Percentiles rank a stretch among this genome's conserved stretches.
phyloP scores from a whole-genome alignment of 1,140 invertebrate genomes.

The Dolichoris vasculosae region DNA sequence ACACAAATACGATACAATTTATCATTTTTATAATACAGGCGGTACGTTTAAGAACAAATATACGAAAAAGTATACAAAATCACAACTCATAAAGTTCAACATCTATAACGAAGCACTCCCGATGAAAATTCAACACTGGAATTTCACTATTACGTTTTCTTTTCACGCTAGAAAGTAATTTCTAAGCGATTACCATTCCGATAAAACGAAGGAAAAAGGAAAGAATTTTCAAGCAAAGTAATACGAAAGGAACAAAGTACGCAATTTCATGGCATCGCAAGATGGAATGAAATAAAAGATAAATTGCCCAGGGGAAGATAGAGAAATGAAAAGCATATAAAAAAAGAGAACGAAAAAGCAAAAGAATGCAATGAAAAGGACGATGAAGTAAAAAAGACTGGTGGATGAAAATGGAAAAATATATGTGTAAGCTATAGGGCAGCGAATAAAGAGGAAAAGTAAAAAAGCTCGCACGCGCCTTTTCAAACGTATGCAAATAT shows the following conservation, averaged over 20 bases:
- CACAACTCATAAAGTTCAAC: background rate
- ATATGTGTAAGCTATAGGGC: background rate
- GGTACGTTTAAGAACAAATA: background rate
- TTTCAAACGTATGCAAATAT: constrained; percentile 25
- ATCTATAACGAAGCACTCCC: background rate
- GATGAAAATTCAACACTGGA: background rate
- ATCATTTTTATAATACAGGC: background rate
- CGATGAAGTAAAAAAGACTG: constrained; percentile 17
- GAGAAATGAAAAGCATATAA: constrained; percentile 13
- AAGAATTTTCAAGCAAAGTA: constrained; percentile 36
- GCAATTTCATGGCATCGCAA: constrained; percentile 24
- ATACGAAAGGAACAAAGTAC: constrained; percentile 26
- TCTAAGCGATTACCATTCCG: constrained; percentile 39
- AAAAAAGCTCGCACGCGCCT: background rate
- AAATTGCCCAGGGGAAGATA: constrained; percentile 34
- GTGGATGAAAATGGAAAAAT: constrained; percentile 12
- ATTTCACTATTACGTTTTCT: constrained; percentile 14
- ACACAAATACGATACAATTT: too few species aligned
- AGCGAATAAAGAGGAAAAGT: background rate
- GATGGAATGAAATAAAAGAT: constrained; percentile 51
- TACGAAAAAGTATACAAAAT: background rate
- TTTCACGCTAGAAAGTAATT: constrained; percentile 43
- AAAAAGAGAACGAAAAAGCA: background rate
- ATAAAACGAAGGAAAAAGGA: constrained; percentile 8
- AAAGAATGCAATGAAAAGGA: constrained; percentile 24